Evolutionary conservation across 2,888 invertebrate genomes (phyloP), one percentile per base, ranked within the genome.

Genomic region (Pachydiplax longipennis): DNA sequence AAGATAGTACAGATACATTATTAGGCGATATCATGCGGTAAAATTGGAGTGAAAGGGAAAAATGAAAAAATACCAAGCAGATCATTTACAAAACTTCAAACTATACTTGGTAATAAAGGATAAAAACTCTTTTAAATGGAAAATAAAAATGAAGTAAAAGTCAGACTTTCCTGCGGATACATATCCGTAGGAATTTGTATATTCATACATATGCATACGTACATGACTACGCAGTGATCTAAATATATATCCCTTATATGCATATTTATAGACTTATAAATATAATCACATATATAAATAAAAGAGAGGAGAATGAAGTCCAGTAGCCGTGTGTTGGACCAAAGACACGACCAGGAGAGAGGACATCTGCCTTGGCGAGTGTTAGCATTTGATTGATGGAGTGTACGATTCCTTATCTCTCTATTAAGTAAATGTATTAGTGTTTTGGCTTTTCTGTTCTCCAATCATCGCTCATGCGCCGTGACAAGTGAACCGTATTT

Each of bases 371-470:
- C 58, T 22, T 37, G n/a, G 22, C 65, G 65, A 3, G 58, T 40
- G 87, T 65, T 87, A 61, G 13, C 87, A 37, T 37, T 61, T 87
- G 87, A 87, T 87, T 87, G 87, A 87, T 87, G 87, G 87, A 87
- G 87, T 87, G 61, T 87, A 58, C 37, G 37, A 87, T 87, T 61
- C 61, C 87, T 87, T 87, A 87, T 87, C 87, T 87, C 61, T n/a
- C 61, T 61, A 65, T 87, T 87, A 87, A 87, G 87, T 87, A 87
- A 87, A 87, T 87, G 87, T 65, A 87, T 87, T 87, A 61, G 61
- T 65, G 87, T 87, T 87, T 87, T 37, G 61, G 13, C 53, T 35
- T 83, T 87, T 61, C 58, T 25, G 35, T 61, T 10, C 61, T 83
- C 58, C 37, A 22, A 61, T 61, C 87, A 87, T 87, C 87, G 65